Conservation (phyloP, 92 coral and sea anemone species). For the Palythoa heliodiscus region DNA sequence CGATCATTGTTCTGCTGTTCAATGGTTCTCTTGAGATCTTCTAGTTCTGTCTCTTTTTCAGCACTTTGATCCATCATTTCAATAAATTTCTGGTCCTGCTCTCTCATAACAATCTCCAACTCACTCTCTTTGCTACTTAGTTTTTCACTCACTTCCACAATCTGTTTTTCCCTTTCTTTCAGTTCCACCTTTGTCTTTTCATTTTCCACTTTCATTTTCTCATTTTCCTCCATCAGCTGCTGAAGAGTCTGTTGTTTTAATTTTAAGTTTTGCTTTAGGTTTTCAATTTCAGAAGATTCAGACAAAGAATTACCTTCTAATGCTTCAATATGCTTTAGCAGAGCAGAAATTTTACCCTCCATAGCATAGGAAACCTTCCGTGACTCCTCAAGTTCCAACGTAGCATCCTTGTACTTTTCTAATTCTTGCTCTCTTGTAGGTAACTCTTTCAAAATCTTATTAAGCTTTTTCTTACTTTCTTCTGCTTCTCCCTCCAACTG, state of each 20-base stretch:
- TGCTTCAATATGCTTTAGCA: conserved; percentile 63
- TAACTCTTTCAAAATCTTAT: conserved; percentile 59
- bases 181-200: conserved; percentile 75
- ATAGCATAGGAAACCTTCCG: conserved; percentile 49
- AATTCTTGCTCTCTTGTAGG: conserved; percentile 57
- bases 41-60: conserved; percentile 69
- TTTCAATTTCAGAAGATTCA: conserved; percentile 80
- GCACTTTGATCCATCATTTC: conserved; percentile 76
- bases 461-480: conserved; percentile 69
- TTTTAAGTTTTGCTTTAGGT: conserved; percentile 80
- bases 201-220: conserved; percentile 71
- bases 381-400: conserved; percentile 55
- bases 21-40: conserved; percentile 63
- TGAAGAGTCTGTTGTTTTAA: conserved; percentile 77
- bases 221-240: conserved; percentile 84
- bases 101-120: conserved; percentile 58
- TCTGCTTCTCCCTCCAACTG: conserved; percentile 72
- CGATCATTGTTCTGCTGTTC: conserved; percentile 56
- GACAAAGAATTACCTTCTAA: conserved; percentile 83
- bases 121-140: conserved; percentile 60
- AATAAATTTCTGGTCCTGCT: conserved; percentile 70
- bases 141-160: conserved; percentile 51
- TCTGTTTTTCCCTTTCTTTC: conserved; percentile 43
- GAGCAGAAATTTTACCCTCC: conserved; percentile 61
- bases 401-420: conserved; percentile 48